A percentile compares a stretch with the other conserved stretches of the same genome.
Evolutionary conservation across 2,113 vertebrate genomes (phyloP).

Genomic region (Geococcyx californianus): DNA sequence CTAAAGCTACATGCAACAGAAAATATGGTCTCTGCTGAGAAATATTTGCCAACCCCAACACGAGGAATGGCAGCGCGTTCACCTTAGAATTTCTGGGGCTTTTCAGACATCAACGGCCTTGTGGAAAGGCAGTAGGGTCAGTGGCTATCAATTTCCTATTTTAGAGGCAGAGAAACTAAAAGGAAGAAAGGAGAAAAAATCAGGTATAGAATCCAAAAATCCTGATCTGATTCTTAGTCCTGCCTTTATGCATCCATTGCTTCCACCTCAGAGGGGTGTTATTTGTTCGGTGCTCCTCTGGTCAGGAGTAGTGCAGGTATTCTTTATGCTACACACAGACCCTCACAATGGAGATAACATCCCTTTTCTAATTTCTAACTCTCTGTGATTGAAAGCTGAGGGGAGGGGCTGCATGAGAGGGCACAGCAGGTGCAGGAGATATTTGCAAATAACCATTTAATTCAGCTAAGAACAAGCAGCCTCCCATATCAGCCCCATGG

Average conservation of each 20-base stretch:
- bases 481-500: background rate
- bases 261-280: background rate
- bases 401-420: background rate
- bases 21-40: conserved; percentile 27
- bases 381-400: background rate
- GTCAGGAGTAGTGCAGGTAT: background rate
- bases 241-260: background rate
- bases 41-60: background rate
- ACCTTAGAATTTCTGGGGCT: background rate
- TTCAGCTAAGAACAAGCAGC: background rate
- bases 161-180: background rate
- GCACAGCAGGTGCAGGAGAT: background rate
- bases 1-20: conserved; percentile 41
- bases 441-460: background rate
- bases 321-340: background rate
- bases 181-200: background rate
- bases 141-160: background rate
- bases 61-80: background rate
- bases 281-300: rapidly evolving
- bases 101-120: background rate
- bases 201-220: background rate
- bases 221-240: background rate
- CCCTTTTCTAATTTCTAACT: background rate
- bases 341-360: rapidly evolving
- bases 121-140: background rate